A percentile compares a stretch with the other conserved stretches of the same genome.
Conservation (phyloP, 2,113 vertebrate genomes). For the Actinemys pallida region DNA sequence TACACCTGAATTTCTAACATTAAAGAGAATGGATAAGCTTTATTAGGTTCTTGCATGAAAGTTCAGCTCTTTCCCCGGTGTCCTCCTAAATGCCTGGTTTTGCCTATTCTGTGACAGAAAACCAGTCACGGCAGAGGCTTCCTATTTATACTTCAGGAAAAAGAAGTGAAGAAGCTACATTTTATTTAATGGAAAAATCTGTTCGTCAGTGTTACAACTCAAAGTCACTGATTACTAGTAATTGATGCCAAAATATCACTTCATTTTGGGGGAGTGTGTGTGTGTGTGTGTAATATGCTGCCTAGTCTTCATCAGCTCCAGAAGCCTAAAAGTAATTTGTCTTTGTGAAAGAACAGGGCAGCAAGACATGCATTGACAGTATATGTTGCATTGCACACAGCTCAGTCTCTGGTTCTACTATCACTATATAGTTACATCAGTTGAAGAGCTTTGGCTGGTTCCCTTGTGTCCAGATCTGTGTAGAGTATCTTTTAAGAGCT, state of each 20-base stretch:
- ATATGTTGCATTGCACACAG: background rate
- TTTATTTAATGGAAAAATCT: accelerated
- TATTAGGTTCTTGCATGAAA: background rate
- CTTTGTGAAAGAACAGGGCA: background rate
- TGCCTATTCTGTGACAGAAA: background rate
- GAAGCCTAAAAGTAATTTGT: background rate
- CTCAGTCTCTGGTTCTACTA: background rate
- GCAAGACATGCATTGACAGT: background rate
- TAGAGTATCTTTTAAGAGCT: background rate
- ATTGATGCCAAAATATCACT: background rate
- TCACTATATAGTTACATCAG: background rate
- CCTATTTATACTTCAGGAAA: background rate
- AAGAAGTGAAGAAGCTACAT: background rate
- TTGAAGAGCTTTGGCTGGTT: background rate
- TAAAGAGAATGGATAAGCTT: background rate
- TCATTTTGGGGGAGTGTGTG: background rate
- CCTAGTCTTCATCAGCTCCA: background rate
- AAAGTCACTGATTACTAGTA: accelerated
- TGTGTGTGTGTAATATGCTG: background rate
- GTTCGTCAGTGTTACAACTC: background rate
- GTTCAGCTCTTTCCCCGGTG: background rate
- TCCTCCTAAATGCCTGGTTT: background rate
- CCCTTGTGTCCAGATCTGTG: background rate
- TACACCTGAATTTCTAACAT: background rate
- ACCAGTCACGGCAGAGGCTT: background rate